Evolutionary conservation across 2,113 vertebrate species (phyloP).

Genomic region (Scophthalmus maximus): DNA sequence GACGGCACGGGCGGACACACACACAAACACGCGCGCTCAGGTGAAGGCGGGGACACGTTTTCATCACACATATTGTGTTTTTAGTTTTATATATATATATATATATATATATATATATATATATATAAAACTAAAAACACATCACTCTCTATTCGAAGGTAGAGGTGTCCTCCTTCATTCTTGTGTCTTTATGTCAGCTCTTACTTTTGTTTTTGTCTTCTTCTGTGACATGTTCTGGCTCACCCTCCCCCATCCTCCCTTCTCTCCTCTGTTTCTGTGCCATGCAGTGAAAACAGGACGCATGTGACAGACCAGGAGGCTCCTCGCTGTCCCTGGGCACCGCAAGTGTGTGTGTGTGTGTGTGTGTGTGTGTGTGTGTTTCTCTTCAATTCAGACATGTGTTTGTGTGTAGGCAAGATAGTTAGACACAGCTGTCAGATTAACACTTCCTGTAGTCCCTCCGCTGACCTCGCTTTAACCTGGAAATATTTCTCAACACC

Average conservation of each 20-base stretch:
- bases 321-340: slow-evolving; percentile 62
- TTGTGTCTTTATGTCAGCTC: neutral
- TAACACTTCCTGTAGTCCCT: slow-evolving; percentile 62
- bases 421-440: slow-evolving; percentile 66
- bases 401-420: slow-evolving; percentile 41
- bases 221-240: slow-evolving; percentile 12
- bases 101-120: no score
- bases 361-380: slow-evolving; percentile 21
- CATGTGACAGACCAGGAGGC: slow-evolving; percentile 62
- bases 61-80: no score
- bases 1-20: slow-evolving; percentile 53
- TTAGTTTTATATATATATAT: no score
- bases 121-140: neutral
- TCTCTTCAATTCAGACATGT: neutral
- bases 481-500: slow-evolving; percentile 77
- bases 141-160: neutral
- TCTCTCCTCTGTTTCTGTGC: slow-evolving; percentile 56
- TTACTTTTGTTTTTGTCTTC: neutral
- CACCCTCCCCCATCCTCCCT: neutral
- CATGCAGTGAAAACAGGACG: slow-evolving; percentile 72
- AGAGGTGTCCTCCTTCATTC: neutral
- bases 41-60: slow-evolving; percentile 22
- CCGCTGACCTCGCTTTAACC: slow-evolving; percentile 60
- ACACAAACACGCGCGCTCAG: slow-evolving; percentile 45
- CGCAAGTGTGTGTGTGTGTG: slow-evolving; percentile 15